phyloP scores from a whole-genome alignment of 2,888 invertebrate species.

The Margaritifera margaritifera region DNA sequence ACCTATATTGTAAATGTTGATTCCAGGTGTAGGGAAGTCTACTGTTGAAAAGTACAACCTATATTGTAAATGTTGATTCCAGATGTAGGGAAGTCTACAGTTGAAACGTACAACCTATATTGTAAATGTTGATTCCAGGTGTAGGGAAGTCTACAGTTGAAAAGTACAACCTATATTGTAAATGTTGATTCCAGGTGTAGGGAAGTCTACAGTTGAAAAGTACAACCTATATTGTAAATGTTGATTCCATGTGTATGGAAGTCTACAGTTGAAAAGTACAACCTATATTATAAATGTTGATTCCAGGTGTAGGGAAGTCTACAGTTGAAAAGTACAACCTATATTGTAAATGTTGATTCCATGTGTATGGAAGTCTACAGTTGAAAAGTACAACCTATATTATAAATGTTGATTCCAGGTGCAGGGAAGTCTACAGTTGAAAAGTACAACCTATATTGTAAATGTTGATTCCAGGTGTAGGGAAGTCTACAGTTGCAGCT shows the following conservation, averaged over 20 bases:
- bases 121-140: conserved; percentile 11
- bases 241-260: conserved; percentile 23
- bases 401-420: conserved; percentile 11
- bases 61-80: background rate
- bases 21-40: conserved; percentile 27
- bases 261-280: conserved; percentile 16
- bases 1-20: background rate
- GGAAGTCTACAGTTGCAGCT: conserved; percentile 21
- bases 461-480: conserved; percentile 18
- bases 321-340: conserved; percentile 8
- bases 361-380: conserved; percentile 29
- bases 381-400: background rate
- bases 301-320: conserved; percentile 27
- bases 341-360: background rate
- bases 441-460: background rate
- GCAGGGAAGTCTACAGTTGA: conserved; percentile 17
- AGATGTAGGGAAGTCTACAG: conserved; percentile 30
- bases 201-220: conserved; percentile 23
- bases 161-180: background rate
- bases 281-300: background rate
- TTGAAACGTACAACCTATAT: background rate
- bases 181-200: conserved; percentile 18
- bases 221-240: background rate
- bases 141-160: conserved; percentile 26
- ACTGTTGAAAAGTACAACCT: conserved; percentile 8